Percentiles rank a stretch among this genome's conserved stretches.
Conservation (phyloP, 2,888 invertebrate species). For the Eupithecia tripunctaria region DNA sequence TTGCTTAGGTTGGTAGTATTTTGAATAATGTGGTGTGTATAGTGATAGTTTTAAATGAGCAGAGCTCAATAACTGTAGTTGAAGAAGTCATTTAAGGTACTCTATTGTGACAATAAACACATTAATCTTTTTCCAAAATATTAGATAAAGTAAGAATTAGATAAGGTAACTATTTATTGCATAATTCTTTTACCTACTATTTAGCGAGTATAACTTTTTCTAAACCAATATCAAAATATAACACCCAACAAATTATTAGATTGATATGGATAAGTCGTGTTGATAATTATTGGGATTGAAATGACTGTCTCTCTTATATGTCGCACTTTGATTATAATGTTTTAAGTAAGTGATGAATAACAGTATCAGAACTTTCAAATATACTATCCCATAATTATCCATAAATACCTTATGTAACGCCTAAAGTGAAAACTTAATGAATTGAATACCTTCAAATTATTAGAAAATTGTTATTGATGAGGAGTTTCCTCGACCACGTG, state of each 20-base stretch:
- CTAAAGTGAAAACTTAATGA: slow-evolving; percentile 61
- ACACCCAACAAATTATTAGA: too few relatives aligned
- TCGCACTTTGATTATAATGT: too few relatives aligned
- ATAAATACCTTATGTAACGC: slow-evolving; percentile 10
- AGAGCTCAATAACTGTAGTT: slow-evolving; percentile 11
- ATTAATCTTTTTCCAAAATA: neutral
- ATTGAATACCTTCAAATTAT: slow-evolving; percentile 65
- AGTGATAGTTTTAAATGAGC: slow-evolving; percentile 5
- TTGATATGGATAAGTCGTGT: too few relatives aligned
- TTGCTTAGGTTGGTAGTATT: neutral
- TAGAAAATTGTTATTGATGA: slow-evolving; percentile 77
- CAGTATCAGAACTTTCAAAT: neutral
- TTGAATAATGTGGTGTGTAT: neutral
- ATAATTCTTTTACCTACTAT: too few relatives aligned
- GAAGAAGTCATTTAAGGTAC: neutral
- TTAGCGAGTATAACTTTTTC: too few relatives aligned
- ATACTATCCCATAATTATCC: neutral
- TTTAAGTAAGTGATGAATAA: neutral
- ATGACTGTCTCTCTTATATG: too few relatives aligned
- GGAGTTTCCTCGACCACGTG: slow-evolving; percentile 61
- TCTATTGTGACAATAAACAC: slow-evolving; percentile 20
- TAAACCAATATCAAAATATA: too few relatives aligned
- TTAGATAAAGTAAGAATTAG: too few relatives aligned
- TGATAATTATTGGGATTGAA: too few relatives aligned
- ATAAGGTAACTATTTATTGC: neutral